A percentile compares a stretch with the other conserved stretches of the same genome.
phyloP scores from a whole-genome alignment of 2,797 vertebrate species.

The Epinephelus awoara region DNA sequence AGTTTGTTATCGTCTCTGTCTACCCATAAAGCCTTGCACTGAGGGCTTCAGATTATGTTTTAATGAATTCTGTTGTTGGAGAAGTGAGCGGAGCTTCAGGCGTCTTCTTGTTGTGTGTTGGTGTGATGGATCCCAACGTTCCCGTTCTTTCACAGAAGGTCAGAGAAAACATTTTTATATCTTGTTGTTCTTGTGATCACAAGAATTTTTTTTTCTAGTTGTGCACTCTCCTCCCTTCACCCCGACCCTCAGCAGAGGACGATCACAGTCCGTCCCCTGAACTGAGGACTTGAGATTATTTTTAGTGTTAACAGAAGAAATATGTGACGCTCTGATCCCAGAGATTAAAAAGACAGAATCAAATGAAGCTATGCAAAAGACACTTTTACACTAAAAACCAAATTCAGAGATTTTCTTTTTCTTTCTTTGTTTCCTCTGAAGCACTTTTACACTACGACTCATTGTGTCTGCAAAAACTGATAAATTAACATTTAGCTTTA shows the following conservation, averaged over 20 bases:
- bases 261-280: not conserved
- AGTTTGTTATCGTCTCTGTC: not conserved
- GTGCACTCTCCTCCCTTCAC: not conserved
- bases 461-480: too few relatives aligned
- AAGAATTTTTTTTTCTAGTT: not conserved
- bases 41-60: not conserved
- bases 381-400: not conserved
- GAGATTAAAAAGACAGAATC: not conserved
- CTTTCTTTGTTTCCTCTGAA: too few relatives aligned
- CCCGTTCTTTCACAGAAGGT: not conserved
- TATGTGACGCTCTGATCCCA: not conserved
- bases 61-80: slow-evolving; percentile 4
- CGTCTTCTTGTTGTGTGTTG: not conserved
- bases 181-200: slow-evolving; percentile 15
- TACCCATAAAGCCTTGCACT: slow-evolving; percentile 12
- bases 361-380: slow-evolving; percentile 8
- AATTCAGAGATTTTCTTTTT: not conserved
- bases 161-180: not conserved
- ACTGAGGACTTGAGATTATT: not conserved
- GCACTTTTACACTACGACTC: too few relatives aligned
- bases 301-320: not conserved
- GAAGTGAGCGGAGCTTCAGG: not conserved
- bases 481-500: too few relatives aligned
- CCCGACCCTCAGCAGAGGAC: not conserved
- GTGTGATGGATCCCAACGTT: too few relatives aligned